Conservation (phyloP, 2,888 invertebrate genomes). For the Pachycephus smyrnensis region DNA sequence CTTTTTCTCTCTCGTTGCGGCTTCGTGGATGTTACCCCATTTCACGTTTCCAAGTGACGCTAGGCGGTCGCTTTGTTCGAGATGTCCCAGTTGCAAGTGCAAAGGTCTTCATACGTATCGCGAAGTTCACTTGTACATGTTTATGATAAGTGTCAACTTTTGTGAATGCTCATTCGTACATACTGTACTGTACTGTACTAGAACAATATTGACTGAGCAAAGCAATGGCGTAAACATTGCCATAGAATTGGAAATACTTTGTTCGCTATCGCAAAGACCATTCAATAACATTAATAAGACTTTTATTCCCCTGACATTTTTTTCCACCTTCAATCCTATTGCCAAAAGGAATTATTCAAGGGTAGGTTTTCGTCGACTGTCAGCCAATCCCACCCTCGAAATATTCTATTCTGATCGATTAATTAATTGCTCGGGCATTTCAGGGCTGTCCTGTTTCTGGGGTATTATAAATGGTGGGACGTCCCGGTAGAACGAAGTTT, state of each 20-base stretch:
- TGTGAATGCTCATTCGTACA: not conserved
- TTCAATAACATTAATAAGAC: not conserved
- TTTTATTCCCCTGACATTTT: not conserved
- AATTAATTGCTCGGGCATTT: constrained; percentile 16
- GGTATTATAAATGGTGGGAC: not conserved
- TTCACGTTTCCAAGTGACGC: not conserved
- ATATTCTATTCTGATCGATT: constrained; percentile 25
- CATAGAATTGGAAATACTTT: not conserved
- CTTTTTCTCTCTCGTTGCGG: not conserved
- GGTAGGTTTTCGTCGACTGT: not conserved
- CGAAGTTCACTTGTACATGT: not conserved
- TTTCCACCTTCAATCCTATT: not conserved
- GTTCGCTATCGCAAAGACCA: not conserved
- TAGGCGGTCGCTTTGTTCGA: not conserved
- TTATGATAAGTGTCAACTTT: not conserved
- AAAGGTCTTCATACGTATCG: not conserved
- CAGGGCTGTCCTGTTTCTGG: not conserved
- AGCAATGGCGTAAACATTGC: not conserved
- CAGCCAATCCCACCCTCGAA: not conserved
- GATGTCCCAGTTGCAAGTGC: not conserved
- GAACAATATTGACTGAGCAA: not conserved
- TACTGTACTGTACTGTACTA: not conserved
- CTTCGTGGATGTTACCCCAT: not conserved
- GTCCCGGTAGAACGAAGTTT: not conserved
- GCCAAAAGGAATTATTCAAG: not conserved